Evolutionary conservation across 2,797 vertebrate species (phyloP), one percentile per base, ranked within the genome.

Genomic region (Oreochromis grahami): DNA sequence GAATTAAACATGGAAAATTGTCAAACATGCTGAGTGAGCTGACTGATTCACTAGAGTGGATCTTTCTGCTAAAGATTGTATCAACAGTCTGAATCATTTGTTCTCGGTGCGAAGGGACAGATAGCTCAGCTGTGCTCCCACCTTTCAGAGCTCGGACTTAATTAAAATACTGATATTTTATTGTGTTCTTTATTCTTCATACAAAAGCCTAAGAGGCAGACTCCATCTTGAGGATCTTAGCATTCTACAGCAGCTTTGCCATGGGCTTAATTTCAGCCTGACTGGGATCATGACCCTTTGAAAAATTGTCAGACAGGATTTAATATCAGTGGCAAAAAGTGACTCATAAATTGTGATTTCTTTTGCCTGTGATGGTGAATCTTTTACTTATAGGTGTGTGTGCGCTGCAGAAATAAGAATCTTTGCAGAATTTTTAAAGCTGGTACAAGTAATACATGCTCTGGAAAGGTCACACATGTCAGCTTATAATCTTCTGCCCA

Each of bases 51-150:
- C 43, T 80, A 45, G 41, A 84, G 60, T 82, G 48, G 52, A 87
- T 80, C 78, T 76, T 86, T 89, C 77, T 83, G 60, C 53, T 79
- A 50, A 82, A 55, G 7, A 84, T 72, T 83, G 80, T 2, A 84
- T 88, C 60, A 81, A 11, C 53, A 8, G 38, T 56, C 26, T 72
- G 56, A 81, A 58, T 83, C 24, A 56, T 58, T 84, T 45, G 55
- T 70, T 85, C 29, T 79, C 5, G 3, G 17, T 12, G 45, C 29
- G 4, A 79, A 53, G 2, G 17, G 14, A 21, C 50, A n/a, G 9
- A 41, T 72, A 68, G 72, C 15, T 65, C 65, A 63, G 41, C 34
- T 72, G 14, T 15, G 3, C 41, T 43, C n/a, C 21, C 17, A 56
- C 7, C 15, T 70, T 50, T 68, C 11, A 60, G n/a, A 68, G 38